Evolutionary conservation across 2,113 vertebrate species (phyloP), one percentile per base, ranked within the genome.

Genomic region (Chionomys nivalis): DNA sequence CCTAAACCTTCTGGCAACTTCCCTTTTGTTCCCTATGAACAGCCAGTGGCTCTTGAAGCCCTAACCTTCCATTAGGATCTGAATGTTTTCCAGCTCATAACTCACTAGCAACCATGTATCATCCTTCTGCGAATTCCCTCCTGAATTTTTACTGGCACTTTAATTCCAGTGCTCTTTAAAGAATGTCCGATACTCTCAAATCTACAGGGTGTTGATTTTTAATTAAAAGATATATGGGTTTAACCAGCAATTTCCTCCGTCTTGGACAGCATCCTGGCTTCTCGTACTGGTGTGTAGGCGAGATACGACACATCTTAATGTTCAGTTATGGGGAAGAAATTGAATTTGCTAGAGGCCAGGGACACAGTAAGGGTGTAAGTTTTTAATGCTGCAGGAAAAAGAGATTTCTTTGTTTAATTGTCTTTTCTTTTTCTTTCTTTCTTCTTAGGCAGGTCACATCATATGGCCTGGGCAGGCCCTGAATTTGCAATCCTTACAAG

Each of bases 31-130:
- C n/a, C 79, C 11, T 3, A 16, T 77, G 68, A 68, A 87, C 89
- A 76, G 44, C 72, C 87, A 93, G 13, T 87, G 75, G 12, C 52
- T 92, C 33, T 79, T 72, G 5, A 63, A 95, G 14, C 36, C 63
- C 61, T 87, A 95, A 94, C 77, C 52, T 33, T 92, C 61, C 47
- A 83, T 92, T 95, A 97, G 58, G 21, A 55, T 33, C 47, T 94
- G 76, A 95, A 95, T 76, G 19, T 23, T 86, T 55, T 87, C 94
- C 97, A 97, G 77, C 61, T 90, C 58, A 72, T 91, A 96, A 93
- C 44, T 87, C n/a, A 82, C 82, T 55, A 93, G 91, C 52, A 85
- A 89, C 14, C 78, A 31, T 49, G 33, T 58, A 82, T 94, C 72
- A 91, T 75, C 76, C 61, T 87, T 93, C 90, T 76, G 90, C 85